Evolutionary conservation across 2,797 vertebrate species (phyloP), one percentile per base, ranked within the genome.

Genomic region (Protonibea diacanthus): DNA sequence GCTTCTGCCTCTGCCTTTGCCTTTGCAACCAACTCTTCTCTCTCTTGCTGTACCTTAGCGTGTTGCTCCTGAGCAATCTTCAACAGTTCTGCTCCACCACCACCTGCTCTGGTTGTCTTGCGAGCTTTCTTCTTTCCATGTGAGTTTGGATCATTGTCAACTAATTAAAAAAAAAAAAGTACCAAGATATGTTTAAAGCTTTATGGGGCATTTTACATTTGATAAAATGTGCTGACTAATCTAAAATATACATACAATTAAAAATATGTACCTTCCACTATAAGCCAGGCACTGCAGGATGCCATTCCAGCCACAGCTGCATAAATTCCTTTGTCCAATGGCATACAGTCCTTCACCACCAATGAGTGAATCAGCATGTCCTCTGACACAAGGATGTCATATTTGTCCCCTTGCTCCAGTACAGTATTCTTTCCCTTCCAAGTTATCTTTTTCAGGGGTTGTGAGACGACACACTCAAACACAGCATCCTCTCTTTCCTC

Each of bases 241-340:
- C 6, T 51, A 2, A 53, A 51, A 58, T 29, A 29, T 29, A 33
- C 0, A 57, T 55, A 33, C 4, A 29, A 47, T 67, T 72, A 17
- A 11, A 29, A 66, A 83, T 52, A 21, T 44, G 1, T 92, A 98
- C 97, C 88, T 91, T 96, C 95, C 9, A 98, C 95, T 29, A 96
- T 61, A 45, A 99, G 95, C 96, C 96, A 98, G 76, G 96, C 96
- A 1, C 88, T 97, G 72, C 96, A 96, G 52, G 94, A 93, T 9
- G 92, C 86, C 1, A 94, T 88, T 33, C 96, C 96, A 0, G 86
- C 90, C 40, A 90, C 80, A 2, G 97, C 95, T 0, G 95, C 90
- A 71, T 97, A 98, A 77, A 97, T 95, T 38, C 97, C 97, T 3
- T 92, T 96, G 91, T 98, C 97, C 59, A 96, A 80, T 29, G 90